Evolutionary conservation across 2,888 invertebrate species (phyloP).

Genomic region (Nephrotoma appendiculata): DNA sequence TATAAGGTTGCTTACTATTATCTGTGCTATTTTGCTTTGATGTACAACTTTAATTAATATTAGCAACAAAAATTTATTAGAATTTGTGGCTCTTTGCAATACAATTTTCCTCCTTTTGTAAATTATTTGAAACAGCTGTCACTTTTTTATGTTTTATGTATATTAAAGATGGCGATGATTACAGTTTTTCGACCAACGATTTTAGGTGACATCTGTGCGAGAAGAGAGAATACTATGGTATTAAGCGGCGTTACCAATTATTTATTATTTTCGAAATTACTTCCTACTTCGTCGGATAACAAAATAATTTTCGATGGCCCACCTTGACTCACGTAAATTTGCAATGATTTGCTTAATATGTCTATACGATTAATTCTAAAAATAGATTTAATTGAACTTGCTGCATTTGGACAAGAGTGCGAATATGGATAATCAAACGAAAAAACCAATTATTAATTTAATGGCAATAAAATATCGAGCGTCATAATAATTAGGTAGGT

Average conservation of each 20-base stretch:
- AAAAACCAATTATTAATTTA: not conserved
- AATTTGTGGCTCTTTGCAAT: not conserved
- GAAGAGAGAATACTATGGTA: not conserved
- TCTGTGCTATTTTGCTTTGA: not conserved
- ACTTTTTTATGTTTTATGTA: not conserved
- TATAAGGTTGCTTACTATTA: not conserved
- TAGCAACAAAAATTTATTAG: not conserved
- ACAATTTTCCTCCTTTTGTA: not conserved
- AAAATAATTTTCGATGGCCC: not conserved
- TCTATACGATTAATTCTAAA: not conserved
- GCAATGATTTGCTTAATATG: not conserved
- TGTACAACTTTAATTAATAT: not conserved
- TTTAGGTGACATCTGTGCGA: not conserved
- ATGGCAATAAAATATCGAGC: not conserved
- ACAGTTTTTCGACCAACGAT: not conserved
- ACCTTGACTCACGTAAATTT: not conserved
- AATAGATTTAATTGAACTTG: not conserved
- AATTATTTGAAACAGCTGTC: not conserved
- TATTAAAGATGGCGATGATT: conserved; percentile 1
- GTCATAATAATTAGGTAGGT: not conserved
- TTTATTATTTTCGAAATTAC: not conserved
- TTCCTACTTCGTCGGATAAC: not conserved
- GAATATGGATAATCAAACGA: not conserved
- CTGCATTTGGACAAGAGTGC: not conserved
- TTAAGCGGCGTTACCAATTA: not conserved